These are phyloP conservation scores for Parapsyche elsis DNA, from an alignment of 1,140 invertebrate genomes.

Conservation along the genomic window DNA sequence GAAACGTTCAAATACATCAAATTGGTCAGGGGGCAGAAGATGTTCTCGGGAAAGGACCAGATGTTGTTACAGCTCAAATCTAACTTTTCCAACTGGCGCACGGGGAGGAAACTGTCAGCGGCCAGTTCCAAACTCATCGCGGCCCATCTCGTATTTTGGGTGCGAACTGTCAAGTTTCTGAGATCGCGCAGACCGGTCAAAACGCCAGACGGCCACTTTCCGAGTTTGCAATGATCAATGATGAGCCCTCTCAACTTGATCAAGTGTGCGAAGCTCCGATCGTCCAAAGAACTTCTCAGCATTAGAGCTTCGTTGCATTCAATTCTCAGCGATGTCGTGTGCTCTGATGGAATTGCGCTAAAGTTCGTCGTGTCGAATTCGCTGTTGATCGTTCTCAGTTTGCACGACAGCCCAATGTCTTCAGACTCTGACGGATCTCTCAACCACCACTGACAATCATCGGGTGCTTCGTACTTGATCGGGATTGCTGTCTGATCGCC, in stretches of 20 bases:
- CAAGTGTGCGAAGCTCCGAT: conserved; percentile 83
- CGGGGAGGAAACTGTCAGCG: conserved; percentile 76
- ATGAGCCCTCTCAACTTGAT: conserved; percentile 80
- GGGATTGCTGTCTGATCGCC: conserved; percentile 61
- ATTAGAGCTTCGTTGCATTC: conserved; percentile 81
- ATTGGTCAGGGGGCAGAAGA: conserved; percentile 85
- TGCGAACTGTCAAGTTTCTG: conserved; percentile 83
- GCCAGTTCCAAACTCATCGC: conserved; percentile 82
- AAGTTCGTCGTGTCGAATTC: conserved; percentile 89
- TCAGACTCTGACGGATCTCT: conserved; percentile 69
- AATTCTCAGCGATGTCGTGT: conserved; percentile 82
- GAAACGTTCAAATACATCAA: conserved; percentile 83
- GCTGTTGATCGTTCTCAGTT: conserved; percentile 81
- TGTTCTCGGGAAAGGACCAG: conserved; percentile 84
- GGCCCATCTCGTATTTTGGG: conserved; percentile 81
- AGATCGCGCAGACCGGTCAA: conserved; percentile 80
- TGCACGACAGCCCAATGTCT: conserved; percentile 82
- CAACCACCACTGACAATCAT: conserved; percentile 83
- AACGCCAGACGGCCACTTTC: conserved; percentile 78
- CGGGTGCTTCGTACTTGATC: conserved; percentile 81
- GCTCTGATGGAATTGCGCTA: conserved; percentile 84
- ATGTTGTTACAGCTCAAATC: conserved; percentile 91
- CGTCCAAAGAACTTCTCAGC: conserved; percentile 78
- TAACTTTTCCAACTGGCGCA: conserved; percentile 80
- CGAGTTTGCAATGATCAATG: conserved; percentile 87